Conservation (phyloP, 2,888 invertebrate species). For the Masnerella sp. region DNA sequence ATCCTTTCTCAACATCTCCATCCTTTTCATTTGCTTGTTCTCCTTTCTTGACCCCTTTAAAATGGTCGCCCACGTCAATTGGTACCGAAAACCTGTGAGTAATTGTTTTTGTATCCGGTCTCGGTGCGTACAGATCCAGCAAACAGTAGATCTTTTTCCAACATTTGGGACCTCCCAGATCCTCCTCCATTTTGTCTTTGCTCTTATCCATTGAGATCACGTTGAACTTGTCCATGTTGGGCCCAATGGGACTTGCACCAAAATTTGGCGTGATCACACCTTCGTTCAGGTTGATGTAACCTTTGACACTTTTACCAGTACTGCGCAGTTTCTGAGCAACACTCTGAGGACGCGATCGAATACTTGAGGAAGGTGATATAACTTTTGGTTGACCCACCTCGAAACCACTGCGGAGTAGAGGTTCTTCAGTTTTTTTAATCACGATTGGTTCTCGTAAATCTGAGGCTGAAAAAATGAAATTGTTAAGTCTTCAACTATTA, state of each 20-base stretch:
- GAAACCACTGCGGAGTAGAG: constrained; percentile 66
- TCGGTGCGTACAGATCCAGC: constrained; percentile 93
- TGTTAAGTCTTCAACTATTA: too few species aligned
- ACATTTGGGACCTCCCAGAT: constrained; percentile 85
- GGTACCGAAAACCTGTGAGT: constrained; percentile 87
- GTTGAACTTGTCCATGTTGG: constrained; percentile 79
- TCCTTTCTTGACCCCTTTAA: constrained; percentile 81
- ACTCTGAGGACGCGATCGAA: constrained; percentile 86
- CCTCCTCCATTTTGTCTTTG: constrained; percentile 73
- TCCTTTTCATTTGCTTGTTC: constrained; percentile 81
- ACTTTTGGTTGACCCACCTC: constrained; percentile 72
- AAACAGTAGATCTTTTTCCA: constrained; percentile 97
- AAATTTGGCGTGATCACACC: constrained; percentile 85
- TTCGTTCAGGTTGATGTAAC: constrained; percentile 90
- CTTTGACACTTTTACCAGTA: constrained; percentile 90
- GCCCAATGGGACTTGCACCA: constrained; percentile 81
- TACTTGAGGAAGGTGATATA: constrained; percentile 80
- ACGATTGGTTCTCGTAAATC: constrained; percentile 82
- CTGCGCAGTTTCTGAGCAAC: constrained; percentile 92
- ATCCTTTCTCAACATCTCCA: constrained; percentile 80
- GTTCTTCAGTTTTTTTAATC: constrained; percentile 73
- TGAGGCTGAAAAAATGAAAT: constrained; percentile 77
- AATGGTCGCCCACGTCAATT: constrained; percentile 84
- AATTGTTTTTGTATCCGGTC: constrained; percentile 96
- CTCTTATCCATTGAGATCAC: constrained; percentile 78